These are phyloP conservation scores for Anguilla marmorata DNA, from an alignment of 2,797 vertebrate genomes.

Conservation along the genomic window DNA sequence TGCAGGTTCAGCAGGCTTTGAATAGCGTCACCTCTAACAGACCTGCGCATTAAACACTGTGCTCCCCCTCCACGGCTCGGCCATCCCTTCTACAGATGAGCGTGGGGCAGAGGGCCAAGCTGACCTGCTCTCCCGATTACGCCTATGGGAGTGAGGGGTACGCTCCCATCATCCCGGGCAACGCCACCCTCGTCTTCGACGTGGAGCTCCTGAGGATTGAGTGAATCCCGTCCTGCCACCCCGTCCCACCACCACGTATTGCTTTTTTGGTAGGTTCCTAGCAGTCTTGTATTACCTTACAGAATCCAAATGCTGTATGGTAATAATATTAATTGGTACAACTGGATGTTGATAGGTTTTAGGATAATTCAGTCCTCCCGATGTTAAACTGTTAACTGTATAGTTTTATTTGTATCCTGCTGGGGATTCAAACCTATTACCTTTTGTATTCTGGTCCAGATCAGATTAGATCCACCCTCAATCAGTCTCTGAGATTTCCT, in stretches of 20 bases:
- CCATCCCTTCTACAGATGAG: conserved; percentile 77
- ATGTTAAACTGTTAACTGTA: background rate
- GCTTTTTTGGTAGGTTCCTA: background rate
- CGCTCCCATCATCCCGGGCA: conserved; percentile 87
- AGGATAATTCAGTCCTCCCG: background rate
- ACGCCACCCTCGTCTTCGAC: conserved; percentile 87
- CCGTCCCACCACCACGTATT: background rate
- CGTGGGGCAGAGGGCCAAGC: conserved; percentile 85
- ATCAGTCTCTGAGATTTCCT: too few relatives aligned
- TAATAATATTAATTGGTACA: background rate
- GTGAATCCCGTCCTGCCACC: conserved; percentile 64
- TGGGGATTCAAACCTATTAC: background rate
- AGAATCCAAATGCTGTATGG: background rate
- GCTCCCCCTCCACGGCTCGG: background rate
- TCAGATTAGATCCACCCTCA: background rate
- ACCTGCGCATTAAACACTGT: background rate
- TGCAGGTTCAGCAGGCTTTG: background rate
- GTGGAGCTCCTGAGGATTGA: conserved; percentile 89
- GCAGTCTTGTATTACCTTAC: background rate
- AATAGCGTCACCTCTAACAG: background rate
- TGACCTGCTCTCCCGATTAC: conserved; percentile 86
- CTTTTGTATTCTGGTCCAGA: background rate
- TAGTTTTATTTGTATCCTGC: background rate
- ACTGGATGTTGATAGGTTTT: background rate
- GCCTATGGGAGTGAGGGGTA: conserved; percentile 85